phyloP scores from a whole-genome alignment of 2,797 vertebrate genomes.

The Apogon hyalosoma region DNA sequence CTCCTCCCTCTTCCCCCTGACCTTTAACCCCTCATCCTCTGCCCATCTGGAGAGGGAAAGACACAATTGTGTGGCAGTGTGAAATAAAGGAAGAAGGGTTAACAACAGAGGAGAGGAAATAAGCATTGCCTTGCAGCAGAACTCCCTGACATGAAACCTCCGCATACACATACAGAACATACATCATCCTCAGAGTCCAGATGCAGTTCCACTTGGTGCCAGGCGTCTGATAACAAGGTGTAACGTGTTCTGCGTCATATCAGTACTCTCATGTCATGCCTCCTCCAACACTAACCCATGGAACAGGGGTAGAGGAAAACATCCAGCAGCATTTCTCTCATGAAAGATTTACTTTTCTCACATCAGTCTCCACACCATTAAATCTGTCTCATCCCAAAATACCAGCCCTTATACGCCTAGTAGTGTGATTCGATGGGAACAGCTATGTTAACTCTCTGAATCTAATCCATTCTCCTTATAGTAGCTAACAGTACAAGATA shows the following conservation, averaged over 20 bases:
- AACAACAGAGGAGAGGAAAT: conserved; percentile 43
- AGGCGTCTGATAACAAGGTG: conserved; percentile 81
- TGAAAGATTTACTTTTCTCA: conserved; percentile 25
- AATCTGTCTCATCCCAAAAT: neutral
- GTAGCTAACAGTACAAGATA: no score
- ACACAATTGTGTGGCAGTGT: neutral
- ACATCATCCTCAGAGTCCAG: conserved; percentile 23
- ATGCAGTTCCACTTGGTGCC: conserved; percentile 80
- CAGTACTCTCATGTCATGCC: conserved; percentile 62
- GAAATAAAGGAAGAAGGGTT: conserved; percentile 16
- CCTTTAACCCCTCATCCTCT: conserved; percentile 44
- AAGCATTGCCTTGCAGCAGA: conserved; percentile 17
- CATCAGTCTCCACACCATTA: neutral
- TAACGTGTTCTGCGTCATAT: conserved; percentile 73
- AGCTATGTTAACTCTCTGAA: no score
- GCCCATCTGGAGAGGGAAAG: conserved; percentile 10
- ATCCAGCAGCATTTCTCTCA: neutral
- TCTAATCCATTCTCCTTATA: no score
- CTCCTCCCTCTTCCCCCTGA: conserved; percentile 58
- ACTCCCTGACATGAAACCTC: conserved; percentile 20
- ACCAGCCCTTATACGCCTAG: no score
- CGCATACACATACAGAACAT: conserved; percentile 18
- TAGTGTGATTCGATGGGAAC: no score
- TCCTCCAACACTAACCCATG: conserved; percentile 33
- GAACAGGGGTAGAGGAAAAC: conserved; percentile 20